Base-by-base conservation (phyloP, 2,113 vertebrate species). In the Chlorocebus sabaeus region DNA sequence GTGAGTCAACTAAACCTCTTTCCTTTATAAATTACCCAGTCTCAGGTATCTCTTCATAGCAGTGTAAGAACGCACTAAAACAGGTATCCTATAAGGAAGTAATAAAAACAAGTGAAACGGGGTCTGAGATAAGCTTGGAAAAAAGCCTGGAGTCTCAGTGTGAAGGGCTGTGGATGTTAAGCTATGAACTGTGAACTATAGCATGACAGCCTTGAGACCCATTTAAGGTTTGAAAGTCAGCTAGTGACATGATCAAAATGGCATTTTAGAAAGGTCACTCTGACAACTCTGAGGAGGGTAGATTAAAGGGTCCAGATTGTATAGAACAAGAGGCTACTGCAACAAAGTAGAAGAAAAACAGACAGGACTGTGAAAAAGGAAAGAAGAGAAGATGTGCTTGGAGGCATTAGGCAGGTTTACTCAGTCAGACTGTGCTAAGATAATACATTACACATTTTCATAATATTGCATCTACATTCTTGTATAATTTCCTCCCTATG, bases 201-300 rank as follows among this genome's bases (percentile, higher is more conserved):
- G 90, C 91, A 93, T 97, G 97, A 96, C 92, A 98, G 95, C 89
- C 89, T 87, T 92, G 95, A 97, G 92, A 98, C 93, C 78, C 89
- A 96, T 67, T 95, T 97, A 96, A 92, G 90, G 68, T 90, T 87
- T 94, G 93, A 96, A 97, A 89, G 83, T 96, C 96, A 96, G 91
- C 87, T 23, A 59, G 89, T 87, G 97, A 96, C 96, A 97, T 90
- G 94, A 97, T 97, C 95, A 96, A 96, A 96, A 89, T 96, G 97
- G 30, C 96, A 97, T 98, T 98, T 98, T 95, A 86, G 93, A 97
- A 98, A 98, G 98, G 97, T 98, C 97, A 96, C 68, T 89, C 93
- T 96, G 95, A 93, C 95, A 97, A 95, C 23, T 96, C 61, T 20
- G 25, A 95, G 73, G 87, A 95, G 80, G 48, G 89, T 76, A 68